phyloP scores from a whole-genome alignment of 2,113 vertebrate genomes.

The Capreolus pygargus region DNA sequence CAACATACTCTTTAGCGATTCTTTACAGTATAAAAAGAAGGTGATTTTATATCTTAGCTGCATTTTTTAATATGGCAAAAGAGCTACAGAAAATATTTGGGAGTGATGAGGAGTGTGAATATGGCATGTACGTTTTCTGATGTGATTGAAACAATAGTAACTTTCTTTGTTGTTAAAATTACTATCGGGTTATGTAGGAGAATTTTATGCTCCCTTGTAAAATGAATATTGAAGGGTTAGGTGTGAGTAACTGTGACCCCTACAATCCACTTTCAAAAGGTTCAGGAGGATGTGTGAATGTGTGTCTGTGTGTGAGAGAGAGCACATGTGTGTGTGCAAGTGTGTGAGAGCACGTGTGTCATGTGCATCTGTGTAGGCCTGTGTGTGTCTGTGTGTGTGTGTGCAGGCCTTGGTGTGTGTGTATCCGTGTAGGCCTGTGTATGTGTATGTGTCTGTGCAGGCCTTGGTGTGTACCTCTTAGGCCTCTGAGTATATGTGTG shows the following conservation, averaged over 20 bases:
- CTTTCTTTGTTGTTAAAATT: neutral
- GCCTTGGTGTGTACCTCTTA: too few relatives aligned
- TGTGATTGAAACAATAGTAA: neutral
- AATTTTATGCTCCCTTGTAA: neutral
- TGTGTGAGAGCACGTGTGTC: neutral
- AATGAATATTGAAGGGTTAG: neutral
- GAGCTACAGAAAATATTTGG: neutral
- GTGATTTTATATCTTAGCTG: neutral
- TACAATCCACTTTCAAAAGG: neutral
- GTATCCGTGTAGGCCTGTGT: neutral
- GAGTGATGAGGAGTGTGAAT: neutral
- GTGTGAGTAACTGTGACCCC: neutral
- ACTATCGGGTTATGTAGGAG: neutral
- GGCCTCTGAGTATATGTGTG: too few relatives aligned
- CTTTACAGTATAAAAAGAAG: neutral
- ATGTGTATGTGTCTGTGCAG: neutral
- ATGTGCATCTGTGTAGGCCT: neutral
- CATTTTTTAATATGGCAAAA: neutral
- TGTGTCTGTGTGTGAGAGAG: too few relatives aligned
- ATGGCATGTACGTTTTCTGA: neutral
- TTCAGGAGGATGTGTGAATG: neutral
- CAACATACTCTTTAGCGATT: neutral
- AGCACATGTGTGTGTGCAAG: neutral
- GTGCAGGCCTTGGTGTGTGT: neutral
- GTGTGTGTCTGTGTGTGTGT: too few relatives aligned